These are phyloP conservation scores for Euura lappo DNA, from an alignment of 1,140 invertebrate species.

Conservation along the genomic window DNA sequence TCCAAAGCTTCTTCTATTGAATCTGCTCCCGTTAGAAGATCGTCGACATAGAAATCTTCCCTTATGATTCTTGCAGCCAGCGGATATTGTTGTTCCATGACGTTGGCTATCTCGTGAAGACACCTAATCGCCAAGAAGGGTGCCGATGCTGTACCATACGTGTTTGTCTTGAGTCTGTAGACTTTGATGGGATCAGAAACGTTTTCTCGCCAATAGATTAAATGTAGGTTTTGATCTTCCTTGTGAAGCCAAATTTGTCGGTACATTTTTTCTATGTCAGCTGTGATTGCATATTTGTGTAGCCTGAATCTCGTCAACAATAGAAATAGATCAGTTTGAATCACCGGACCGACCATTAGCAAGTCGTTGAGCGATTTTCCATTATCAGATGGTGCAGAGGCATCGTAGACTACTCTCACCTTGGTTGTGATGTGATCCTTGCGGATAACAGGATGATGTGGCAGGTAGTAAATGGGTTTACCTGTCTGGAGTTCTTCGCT, in stretches of 20 bases:
- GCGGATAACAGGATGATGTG: constrained; percentile 38
- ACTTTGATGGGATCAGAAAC: constrained; percentile 16
- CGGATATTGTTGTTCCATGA: constrained; percentile 29
- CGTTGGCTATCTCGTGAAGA: constrained; percentile 10
- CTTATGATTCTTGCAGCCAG: constrained; percentile 18
- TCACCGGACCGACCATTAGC: constrained; percentile 35
- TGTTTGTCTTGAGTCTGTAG: constrained; percentile 10
- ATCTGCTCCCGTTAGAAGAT: constrained; percentile 31
- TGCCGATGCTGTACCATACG: constrained; percentile 13
- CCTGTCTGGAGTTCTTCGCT: neutral
- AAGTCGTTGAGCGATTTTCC: neutral
- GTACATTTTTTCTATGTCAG: constrained; percentile 17
- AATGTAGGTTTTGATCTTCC: constrained; percentile 20
- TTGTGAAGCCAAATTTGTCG: constrained; percentile 13
- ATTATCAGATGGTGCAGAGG: constrained; percentile 19
- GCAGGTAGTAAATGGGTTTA: constrained; percentile 28
- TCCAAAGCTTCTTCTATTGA: constrained; percentile 26
- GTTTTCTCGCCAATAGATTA: constrained; percentile 25
- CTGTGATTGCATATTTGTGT: constrained; percentile 2
- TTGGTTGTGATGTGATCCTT: constrained; percentile 32
- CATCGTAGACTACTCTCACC: constrained; percentile 45
- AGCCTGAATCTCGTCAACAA: constrained; percentile 30
- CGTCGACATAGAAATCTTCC: constrained; percentile 39
- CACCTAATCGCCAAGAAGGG: constrained; percentile 18
- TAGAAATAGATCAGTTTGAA: constrained; percentile 34